Percentiles rank a stretch among this genome's conserved stretches.
These are phyloP conservation scores for Diploscapter pachys DNA, from an alignment of 1,140 invertebrate species.

Conservation along the genomic window DNA sequence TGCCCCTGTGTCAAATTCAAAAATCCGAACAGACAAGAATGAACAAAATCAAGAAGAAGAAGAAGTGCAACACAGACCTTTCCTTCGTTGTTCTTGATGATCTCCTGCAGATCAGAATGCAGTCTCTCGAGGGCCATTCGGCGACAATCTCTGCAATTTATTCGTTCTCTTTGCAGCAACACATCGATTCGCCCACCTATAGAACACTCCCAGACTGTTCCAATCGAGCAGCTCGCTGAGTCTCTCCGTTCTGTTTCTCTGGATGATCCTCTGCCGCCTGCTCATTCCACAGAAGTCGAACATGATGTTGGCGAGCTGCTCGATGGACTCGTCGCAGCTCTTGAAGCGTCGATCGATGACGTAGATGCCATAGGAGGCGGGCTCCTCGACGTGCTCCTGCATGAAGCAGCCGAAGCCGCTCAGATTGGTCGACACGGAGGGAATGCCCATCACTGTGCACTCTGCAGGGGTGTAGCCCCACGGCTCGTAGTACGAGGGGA, in stretches of 20 bases:
- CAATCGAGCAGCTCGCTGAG: constrained; percentile 95
- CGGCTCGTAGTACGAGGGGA: constrained; percentile 98
- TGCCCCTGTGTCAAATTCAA: too few relatives aligned
- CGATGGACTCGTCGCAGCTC: constrained; percentile 80
- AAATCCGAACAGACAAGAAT: background rate
- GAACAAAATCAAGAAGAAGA: constrained; percentile 48
- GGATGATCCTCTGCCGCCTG: constrained; percentile 91
- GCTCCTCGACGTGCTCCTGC: constrained; percentile 94
- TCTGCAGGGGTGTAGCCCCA: constrained; percentile 99
- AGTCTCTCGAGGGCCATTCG: constrained; percentile 51
- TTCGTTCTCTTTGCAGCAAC: background rate
- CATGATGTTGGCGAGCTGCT: constrained; percentile 79
- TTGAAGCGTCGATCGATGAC: constrained; percentile 90
- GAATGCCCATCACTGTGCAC: constrained; percentile 99
- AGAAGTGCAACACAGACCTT: constrained; percentile 44
- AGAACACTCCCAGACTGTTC: constrained; percentile 74
- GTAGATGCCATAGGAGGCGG: constrained; percentile 97
- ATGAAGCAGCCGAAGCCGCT: constrained; percentile 99
- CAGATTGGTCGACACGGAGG: constrained; percentile 92
- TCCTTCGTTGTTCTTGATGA: constrained; percentile 45
- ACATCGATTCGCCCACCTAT: background rate
- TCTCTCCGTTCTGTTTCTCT: constrained; percentile 92
- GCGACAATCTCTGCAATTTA: constrained; percentile 51
- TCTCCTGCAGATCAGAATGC: constrained; percentile 56
- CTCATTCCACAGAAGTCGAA: constrained; percentile 79